Percentiles rank a stretch among this genome's conserved stretches.
These are phyloP conservation scores for Parnassius mnemosyne DNA, from an alignment of 2,888 invertebrate species.

Conservation along the genomic window DNA sequence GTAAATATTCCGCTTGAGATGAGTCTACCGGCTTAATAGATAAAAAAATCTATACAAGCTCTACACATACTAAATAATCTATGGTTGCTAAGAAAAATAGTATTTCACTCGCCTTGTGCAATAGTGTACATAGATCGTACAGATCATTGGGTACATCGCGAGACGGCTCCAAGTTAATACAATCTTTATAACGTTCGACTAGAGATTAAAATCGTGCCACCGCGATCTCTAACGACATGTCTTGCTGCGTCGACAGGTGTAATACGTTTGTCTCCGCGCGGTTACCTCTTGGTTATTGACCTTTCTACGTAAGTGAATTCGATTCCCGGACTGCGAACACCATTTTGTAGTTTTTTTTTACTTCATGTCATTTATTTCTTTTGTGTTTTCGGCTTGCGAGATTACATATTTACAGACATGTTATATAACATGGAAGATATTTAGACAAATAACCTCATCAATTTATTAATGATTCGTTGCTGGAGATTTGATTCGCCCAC, in stretches of 20 bases:
- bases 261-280: constrained; percentile 14
- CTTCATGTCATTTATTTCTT: not conserved
- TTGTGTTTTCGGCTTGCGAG: not conserved
- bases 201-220: not conserved
- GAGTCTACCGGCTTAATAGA: no score
- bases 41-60: no score
- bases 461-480: no score
- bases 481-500: no score
- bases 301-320: constrained; percentile 19
- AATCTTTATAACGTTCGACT: not conserved
- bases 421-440: not conserved
- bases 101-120: constrained; percentile 3
- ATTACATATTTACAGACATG: not conserved
- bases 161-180: not conserved
- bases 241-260: constrained; percentile 14
- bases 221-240: not conserved
- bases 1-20: no score
- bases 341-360: not conserved
- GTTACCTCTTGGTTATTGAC: constrained; percentile 20
- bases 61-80: not conserved
- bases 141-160: not conserved
- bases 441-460: no score
- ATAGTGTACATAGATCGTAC: not conserved
- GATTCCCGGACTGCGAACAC: constrained; percentile 24
- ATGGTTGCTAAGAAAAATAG: not conserved